Evolutionary conservation across 2,888 invertebrate species (phyloP), one percentile per base, ranked within the genome.

Genomic region (Caenorhabditis sinica): DNA sequence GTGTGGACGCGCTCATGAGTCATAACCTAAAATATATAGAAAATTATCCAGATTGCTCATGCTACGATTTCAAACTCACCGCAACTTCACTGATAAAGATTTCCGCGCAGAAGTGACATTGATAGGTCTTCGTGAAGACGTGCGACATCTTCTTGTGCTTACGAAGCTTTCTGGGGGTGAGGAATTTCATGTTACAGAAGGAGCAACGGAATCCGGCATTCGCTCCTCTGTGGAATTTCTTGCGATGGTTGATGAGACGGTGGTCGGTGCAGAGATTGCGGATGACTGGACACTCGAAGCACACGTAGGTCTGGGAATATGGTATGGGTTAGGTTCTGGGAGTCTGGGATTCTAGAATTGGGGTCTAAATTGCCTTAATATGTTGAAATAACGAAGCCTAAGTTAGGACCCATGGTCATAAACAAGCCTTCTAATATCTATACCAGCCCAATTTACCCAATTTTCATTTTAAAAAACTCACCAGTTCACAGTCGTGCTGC

Each of bases 1-100:
- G 93, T 93, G 82, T 93, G 93, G 28, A 92, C 87, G 36, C 93
- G 87, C 74, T 93, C 93, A 72, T 93, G 93, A 2, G 92, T 91
- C 65, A 91, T 89, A 11, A 66, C 66, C 66, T 66, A 30, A 25
- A 65, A 40, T n/a, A 33, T 20, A 36, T 33, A 17, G n/a, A n/a
- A n/a, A 20, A 20, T n/a, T n/a, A n/a, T n/a, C n/a, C n/a, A n/a
- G 6, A 36, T 61, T 8, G 49, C 20, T n/a, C 20, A 40, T 15
- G 23, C 23, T 0, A 23, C 0, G 8, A 4, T 56, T 56, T 6
- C 6, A 1, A 15, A 66, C 66, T 66, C 17, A 87, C 88, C 53
- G 81, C 85, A 40, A 85, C 79, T 76, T 92, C 92, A 51, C 88
- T 90, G 36, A 89, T 91, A 83, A 92, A 92, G 28, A 90, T 82